These are phyloP conservation scores for Ellobium chinense DNA, from an alignment of 2,888 invertebrate species.

Conservation along the genomic window DNA sequence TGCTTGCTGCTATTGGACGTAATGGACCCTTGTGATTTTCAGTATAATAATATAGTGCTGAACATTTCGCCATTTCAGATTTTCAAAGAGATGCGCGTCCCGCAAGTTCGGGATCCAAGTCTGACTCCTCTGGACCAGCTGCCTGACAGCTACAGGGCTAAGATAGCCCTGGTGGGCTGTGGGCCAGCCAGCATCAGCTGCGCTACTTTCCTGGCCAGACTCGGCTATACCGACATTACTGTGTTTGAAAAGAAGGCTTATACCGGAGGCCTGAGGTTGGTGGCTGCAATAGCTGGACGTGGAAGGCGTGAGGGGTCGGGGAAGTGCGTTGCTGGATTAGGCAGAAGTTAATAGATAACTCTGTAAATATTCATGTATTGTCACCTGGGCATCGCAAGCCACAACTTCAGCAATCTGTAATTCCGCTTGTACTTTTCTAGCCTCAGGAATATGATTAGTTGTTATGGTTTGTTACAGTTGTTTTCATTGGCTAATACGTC, in stretches of 20 bases:
- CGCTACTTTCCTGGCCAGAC: constrained; percentile 94
- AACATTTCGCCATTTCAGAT: constrained; percentile 81
- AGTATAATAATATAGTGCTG: too few species aligned
- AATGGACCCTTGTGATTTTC: too few species aligned
- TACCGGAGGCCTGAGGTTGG: constrained; percentile 95
- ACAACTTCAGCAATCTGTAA: too few species aligned
- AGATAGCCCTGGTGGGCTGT: constrained; percentile 93
- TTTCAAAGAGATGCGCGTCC: constrained; percentile 95
- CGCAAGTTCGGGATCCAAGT: constrained; percentile 90
- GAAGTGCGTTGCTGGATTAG: too few species aligned
- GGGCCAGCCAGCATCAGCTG: constrained; percentile 98
- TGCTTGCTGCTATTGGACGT: too few species aligned
- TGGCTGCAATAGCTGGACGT: too few species aligned
- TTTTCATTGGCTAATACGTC: too few species aligned
- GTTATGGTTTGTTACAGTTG: too few species aligned
- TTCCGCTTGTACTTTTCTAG: neutral
- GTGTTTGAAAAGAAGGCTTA: constrained; percentile 94
- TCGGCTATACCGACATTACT: constrained; percentile 94
- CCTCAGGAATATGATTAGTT: too few species aligned
- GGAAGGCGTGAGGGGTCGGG: too few species aligned
- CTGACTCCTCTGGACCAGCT: constrained; percentile 69
- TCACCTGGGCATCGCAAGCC: too few species aligned
- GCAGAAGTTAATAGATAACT: neutral
- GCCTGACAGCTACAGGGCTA: constrained; percentile 81
- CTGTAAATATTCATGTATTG: neutral